Conservation (phyloP, 2,888 invertebrate species). For the Hartigia nigra region DNA sequence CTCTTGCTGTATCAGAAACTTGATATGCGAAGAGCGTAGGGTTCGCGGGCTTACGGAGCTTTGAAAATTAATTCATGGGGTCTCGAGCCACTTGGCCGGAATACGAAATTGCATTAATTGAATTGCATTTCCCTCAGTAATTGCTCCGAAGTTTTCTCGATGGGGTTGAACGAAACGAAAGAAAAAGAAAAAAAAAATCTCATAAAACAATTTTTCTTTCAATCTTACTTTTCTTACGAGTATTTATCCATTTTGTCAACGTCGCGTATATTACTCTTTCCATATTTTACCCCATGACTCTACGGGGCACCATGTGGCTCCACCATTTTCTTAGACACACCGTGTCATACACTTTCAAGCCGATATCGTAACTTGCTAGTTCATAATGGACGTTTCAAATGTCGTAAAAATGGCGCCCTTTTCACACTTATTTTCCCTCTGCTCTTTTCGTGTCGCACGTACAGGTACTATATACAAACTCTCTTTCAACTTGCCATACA, state of each 20-base stretch:
- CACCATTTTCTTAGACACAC: neutral
- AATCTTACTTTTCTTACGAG: neutral
- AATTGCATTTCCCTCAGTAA: slow-evolving; percentile 16
- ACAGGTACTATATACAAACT: neutral
- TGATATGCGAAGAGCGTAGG: slow-evolving; percentile 16
- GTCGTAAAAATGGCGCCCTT: neutral
- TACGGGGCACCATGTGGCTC: neutral
- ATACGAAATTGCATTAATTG: slow-evolving; percentile 23
- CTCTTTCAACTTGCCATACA: slow-evolving; percentile 2
- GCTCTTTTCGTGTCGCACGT: neutral
- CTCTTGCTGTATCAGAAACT: neutral
- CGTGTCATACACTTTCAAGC: neutral
- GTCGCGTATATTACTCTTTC: neutral
- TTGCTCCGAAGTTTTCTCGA: neutral
- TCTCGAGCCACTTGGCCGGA: slow-evolving; percentile 5
- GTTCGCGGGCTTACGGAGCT: slow-evolving; percentile 17
- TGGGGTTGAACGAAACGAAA: neutral
- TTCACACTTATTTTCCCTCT: neutral
- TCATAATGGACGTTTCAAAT: neutral
- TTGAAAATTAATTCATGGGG: slow-evolving; percentile 24
- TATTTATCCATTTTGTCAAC: neutral
- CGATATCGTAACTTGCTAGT: neutral
- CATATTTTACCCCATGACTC: neutral
- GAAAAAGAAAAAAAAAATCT: neutral
- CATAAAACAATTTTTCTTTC: neutral